These are phyloP conservation scores for Progne subis DNA, from an alignment of 2,113 vertebrate species.

Conservation along the genomic window DNA sequence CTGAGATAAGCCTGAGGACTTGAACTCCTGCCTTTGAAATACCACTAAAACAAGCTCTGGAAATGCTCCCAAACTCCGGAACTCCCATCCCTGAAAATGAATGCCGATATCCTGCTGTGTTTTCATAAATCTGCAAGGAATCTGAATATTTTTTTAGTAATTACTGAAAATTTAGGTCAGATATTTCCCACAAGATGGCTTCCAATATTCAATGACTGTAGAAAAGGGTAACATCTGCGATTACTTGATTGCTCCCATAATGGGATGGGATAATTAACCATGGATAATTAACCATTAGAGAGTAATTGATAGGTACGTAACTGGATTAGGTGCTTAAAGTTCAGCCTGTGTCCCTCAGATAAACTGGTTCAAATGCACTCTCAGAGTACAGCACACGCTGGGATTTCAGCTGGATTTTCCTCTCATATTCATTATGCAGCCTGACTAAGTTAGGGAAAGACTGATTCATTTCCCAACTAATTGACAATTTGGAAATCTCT, in stretches of 20 bases:
- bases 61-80: neutral
- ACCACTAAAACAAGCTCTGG: neutral
- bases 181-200: neutral
- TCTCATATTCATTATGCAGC: neutral
- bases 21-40: neutral
- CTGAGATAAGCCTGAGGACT: neutral
- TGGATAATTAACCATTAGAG: neutral
- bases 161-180: neutral
- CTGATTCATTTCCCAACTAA: neutral
- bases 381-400: neutral
- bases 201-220: neutral
- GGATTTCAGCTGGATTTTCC: neutral
- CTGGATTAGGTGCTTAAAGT: neutral
- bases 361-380: neutral
- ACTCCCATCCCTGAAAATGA: neutral
- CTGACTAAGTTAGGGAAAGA: neutral
- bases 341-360: neutral
- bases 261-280: too few species aligned
- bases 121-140: neutral
- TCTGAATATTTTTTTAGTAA: neutral
- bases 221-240: neutral
- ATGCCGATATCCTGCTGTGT: rapidly evolving
- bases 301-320: neutral
- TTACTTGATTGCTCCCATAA: neutral
- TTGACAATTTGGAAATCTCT: neutral